Evolutionary conservation across 2,888 invertebrate genomes (phyloP), one percentile per base, ranked within the genome.

Genomic region (Mystacides longicornis): DNA sequence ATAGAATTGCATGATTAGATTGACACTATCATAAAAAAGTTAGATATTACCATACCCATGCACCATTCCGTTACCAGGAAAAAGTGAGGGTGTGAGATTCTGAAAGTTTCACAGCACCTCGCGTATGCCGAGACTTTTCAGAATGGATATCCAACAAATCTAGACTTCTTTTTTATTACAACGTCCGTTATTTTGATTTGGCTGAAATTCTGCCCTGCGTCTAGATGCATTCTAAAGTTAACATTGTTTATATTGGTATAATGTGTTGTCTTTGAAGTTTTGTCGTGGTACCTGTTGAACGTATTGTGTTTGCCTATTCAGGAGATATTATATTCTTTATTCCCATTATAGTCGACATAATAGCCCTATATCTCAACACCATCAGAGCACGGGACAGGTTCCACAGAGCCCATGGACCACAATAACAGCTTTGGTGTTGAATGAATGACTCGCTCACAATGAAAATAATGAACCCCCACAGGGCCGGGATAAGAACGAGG

Each of bases 301-400:
- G 3, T 37, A 37, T 37, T 37, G 16, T 37, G n/a, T 37, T n/a
- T 37, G 37, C 14, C 37, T 14, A 16, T 37, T 14, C n/a, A 37
- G 14, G 37, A 16, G n/a, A 37, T 37, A 3, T 7, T 3, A 37
- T 37, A n/a, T 16, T 37, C 16, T 37, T 7, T 37, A 7, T 7
- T 37, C 14, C 16, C 3, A 37, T 37, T 7, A 37, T 4, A 14
- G 16, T 37, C 27, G 3, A 37, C 37, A 37, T n/a, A 14, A 37
- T 14, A 37, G 37, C 7, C 37, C 14, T n/a, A 37, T 11, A 27
- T 14, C 37, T 37, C 37, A 37, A 37, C 37, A 16, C 37, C 37
- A 37, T 37, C 4, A 37, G n/a, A n/a, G 37, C 37, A 37, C 37
- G 37, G 37, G 37, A 37, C 37, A 37, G 37, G 37, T 37, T 37